Conservation (phyloP, 2,888 invertebrate species). For the Bembecia ichneumoniformis region DNA sequence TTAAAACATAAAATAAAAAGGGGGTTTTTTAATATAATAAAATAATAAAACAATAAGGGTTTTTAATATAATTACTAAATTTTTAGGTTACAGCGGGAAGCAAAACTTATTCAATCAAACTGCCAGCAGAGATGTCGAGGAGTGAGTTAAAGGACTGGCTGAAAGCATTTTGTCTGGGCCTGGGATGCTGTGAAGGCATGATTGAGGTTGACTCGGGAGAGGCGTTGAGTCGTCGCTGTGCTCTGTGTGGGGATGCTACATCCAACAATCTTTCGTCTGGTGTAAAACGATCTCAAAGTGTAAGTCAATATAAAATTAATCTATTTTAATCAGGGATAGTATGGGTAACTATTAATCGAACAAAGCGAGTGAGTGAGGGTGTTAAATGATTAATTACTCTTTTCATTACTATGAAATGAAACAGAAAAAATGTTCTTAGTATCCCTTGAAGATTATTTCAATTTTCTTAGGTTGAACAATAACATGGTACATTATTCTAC, state of each 20-base stretch:
- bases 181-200: conserved; percentile 72
- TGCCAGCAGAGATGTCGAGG: conserved; percentile 59
- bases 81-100: conserved; percentile 49
- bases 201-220: conserved; percentile 65
- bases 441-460: too few species aligned
- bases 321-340: too few species aligned
- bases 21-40: too few species aligned
- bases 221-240: conserved; percentile 52
- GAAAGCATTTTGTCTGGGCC: conserved; percentile 57
- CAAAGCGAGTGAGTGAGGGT: too few species aligned
- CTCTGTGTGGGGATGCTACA: conserved; percentile 55
- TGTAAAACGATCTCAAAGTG: conserved; percentile 46
- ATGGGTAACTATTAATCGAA: too few species aligned
- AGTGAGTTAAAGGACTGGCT: conserved; percentile 69
- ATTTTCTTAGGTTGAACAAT: too few species aligned
- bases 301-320: conserved; percentile 25
- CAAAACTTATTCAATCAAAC: conserved; percentile 70
- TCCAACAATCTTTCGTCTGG: conserved; percentile 42
- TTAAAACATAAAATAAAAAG: too few species aligned
- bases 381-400: too few species aligned
- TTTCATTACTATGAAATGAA: too few species aligned
- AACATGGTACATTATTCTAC: too few species aligned
- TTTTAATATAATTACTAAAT: neutral
- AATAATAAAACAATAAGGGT: too few species aligned
- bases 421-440: too few species aligned